Percentiles rank a stretch among this genome's conserved stretches.
Conservation (phyloP, 2,113 vertebrate genomes). For the Anguilla rostrata region DNA sequence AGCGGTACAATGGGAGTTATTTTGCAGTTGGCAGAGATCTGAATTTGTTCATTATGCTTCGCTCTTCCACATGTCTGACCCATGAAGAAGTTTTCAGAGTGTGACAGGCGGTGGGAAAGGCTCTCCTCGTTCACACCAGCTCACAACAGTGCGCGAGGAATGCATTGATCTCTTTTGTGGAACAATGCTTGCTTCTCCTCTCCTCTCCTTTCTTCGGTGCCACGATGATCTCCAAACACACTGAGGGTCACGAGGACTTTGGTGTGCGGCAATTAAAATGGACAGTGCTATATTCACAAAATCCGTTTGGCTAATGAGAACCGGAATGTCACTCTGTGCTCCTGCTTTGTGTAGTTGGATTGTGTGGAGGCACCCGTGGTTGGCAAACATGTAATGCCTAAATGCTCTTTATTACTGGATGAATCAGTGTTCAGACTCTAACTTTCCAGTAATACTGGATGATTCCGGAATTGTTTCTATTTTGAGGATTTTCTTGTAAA, state of each 20-base stretch:
- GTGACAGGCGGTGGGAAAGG: background rate
- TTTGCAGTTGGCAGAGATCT: background rate
- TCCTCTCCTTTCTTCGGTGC: background rate
- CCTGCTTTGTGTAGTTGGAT: background rate
- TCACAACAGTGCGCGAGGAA: background rate
- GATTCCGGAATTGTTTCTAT: too few relatives aligned
- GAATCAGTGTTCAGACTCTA: too few relatives aligned
- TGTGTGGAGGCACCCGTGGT: too few relatives aligned
- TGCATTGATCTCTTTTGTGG: constrained; percentile 6
- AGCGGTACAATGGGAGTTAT: background rate
- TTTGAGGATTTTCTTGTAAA: too few relatives aligned
- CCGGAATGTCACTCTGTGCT: background rate
- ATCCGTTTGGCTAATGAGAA: background rate
- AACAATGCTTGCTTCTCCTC: background rate
- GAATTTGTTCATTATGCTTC: constrained; percentile 2
- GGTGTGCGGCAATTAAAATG: background rate
- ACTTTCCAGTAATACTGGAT: too few relatives aligned
- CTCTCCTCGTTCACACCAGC: background rate
- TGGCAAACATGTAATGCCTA: background rate
- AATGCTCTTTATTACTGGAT: background rate
- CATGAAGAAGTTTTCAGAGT: background rate
- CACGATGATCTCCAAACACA: background rate
- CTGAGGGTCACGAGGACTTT: background rate
- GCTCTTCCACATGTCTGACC: background rate
- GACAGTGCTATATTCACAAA: background rate